Evolutionary conservation across 2,888 invertebrate species (phyloP).

Genomic region (Odontocerum albicorne): DNA sequence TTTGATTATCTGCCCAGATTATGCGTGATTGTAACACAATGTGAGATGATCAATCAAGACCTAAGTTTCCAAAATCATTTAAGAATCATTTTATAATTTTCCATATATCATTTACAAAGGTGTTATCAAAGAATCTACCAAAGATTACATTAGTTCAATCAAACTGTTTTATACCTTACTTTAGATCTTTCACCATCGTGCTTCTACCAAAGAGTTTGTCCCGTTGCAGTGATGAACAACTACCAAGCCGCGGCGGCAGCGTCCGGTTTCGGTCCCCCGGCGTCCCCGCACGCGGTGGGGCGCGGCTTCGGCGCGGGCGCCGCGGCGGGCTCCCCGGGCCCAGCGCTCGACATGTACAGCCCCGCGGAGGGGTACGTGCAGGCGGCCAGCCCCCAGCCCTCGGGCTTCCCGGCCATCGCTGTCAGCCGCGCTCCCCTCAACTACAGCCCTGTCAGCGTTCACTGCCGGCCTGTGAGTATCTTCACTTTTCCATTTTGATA

Average conservation of each 20-base stretch:
- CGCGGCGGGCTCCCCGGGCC: conserved; percentile 89
- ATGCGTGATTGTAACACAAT: too few relatives aligned
- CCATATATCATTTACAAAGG: not conserved
- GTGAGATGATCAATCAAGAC: too few relatives aligned
- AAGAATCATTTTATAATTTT: not conserved
- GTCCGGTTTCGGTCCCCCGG: conserved; percentile 79
- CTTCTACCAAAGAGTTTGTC: too few relatives aligned
- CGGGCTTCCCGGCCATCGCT: conserved; percentile 91
- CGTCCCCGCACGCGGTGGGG: conserved; percentile 76
- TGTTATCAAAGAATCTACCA: not conserved
- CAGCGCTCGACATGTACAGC: conserved; percentile 92
- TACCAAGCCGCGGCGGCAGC: conserved; percentile 81
- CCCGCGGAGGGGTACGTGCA: conserved; percentile 93
- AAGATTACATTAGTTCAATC: too few relatives aligned
- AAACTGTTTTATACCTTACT: not conserved
- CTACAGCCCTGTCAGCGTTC: conserved; percentile 83
- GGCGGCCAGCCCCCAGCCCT: conserved; percentile 96
- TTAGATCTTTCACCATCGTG: too few relatives aligned
- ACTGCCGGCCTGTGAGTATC: conserved; percentile 35
- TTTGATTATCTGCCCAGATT: too few relatives aligned
- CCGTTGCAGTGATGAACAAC: conserved; percentile 89
- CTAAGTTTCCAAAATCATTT: too few relatives aligned
- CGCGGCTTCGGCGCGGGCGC: conserved; percentile 88
- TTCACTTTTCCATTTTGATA: not conserved
- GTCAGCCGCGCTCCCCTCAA: conserved; percentile 92